Base-by-base conservation (phyloP, 2,113 vertebrate species). In the Catharus bicknelli region DNA sequence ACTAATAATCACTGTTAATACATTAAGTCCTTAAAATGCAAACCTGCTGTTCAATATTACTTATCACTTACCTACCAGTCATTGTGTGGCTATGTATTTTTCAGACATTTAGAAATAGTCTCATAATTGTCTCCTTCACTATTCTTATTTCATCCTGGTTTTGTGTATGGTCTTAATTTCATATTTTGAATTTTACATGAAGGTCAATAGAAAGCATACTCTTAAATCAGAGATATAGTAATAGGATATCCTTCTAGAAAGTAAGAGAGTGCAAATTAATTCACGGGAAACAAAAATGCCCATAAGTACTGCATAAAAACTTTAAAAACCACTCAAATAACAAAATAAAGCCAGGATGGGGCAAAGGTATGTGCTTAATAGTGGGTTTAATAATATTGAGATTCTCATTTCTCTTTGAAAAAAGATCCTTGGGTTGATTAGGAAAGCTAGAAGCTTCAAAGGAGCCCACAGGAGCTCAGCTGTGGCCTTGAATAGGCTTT, bases 391-490 rank as follows among this genome's bases (percentile, higher is more conserved):
- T 73, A 85, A 47, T 80, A 76, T 8, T 59, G n/a, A 88, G 47
- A 32, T 79, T 90, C 92, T 77, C 2, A 20, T 66, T 79, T 68
- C 6, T 62, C 19, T 91, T 89, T 79, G 25, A 32, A 62, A 87
- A 87, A 87, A 83, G 42, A 75, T 30, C 42, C 38, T 58, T 87
- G 34, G 14, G 43, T 89, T 93, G 84, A 83, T 88, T 90, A 85
- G 20, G 43, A 82, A 84, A 90, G 21, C 54, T 79, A 29, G 83
- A 90, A 57, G 87, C 81, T 94, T 92, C 94, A 96, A 90, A 94
- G 73, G 21, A 83, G 55, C 72, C 72, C 59, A 18, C 2, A 2
- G 72, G 58, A 92, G 54, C 58, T 87, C 88, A 90, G 78, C 51
- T 95, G 81, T 13, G 66, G 50, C 70, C 58, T 79, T 91, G 75